Evolutionary conservation across 2,888 invertebrate species (phyloP).

Genomic region (Heteropelma amictum): DNA sequence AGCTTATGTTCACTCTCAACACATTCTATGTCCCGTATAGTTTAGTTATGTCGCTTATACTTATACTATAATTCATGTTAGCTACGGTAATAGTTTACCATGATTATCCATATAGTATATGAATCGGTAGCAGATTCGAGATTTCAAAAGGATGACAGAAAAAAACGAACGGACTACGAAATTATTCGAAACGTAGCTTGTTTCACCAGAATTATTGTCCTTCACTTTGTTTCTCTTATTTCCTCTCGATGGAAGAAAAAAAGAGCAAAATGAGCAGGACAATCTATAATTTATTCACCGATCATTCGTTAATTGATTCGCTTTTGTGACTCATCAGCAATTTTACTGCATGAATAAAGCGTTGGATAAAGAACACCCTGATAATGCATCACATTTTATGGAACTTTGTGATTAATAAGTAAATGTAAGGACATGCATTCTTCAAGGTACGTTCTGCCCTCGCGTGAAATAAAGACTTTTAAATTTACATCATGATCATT

Average conservation of each 20-base stretch:
- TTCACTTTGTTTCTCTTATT: constrained; percentile 8
- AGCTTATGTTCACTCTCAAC: constrained; percentile 28
- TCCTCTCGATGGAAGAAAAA: not conserved
- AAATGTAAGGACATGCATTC: constrained; percentile 1
- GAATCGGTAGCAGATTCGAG: not conserved
- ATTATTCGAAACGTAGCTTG: not conserved
- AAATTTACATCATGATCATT: too few relatives aligned
- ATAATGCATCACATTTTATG: constrained; percentile 1
- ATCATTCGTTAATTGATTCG: constrained; percentile 40
- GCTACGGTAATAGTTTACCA: not conserved
- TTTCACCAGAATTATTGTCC: not conserved
- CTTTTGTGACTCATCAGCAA: constrained; percentile 1
- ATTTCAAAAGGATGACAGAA: too few relatives aligned
- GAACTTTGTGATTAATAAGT: not conserved
- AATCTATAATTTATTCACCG: constrained; percentile 10
- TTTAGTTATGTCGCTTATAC: constrained; percentile 15
- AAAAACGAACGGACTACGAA: not conserved
- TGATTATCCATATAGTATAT: constrained; percentile 16
- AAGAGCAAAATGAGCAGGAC: not conserved
- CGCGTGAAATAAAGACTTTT: not conserved
- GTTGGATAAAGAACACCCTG: not conserved
- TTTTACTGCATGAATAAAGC: not conserved
- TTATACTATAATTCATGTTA: not conserved
- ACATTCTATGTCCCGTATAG: not conserved
- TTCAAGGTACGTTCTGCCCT: not conserved